A percentile compares a stretch with the other conserved stretches of the same genome.
Conservation (phyloP, 2,888 invertebrate species). For the Cephus spinipes region DNA sequence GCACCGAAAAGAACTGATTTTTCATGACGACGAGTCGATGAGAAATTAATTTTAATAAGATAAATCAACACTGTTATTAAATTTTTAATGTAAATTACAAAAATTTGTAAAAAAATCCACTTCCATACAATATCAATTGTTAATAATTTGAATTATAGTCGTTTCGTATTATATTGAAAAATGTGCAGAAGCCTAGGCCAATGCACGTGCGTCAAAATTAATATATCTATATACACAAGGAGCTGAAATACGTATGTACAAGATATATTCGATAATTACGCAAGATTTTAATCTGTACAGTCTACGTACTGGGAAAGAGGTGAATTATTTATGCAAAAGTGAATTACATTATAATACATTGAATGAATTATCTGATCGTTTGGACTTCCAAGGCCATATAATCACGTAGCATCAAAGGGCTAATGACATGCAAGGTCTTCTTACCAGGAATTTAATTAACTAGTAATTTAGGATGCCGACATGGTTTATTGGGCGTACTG, state of each 20-base stretch:
- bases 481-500: background rate
- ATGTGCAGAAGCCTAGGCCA: background rate
- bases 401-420: background rate
- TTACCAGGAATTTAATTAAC: constrained; percentile 7
- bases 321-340: background rate
- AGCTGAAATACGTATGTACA: no score
- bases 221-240: no score
- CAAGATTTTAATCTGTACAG: no score
- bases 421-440: constrained; percentile 1
- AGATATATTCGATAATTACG: no score
- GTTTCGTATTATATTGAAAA: background rate
- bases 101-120: background rate
- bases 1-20: background rate
- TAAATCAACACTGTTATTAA: background rate
- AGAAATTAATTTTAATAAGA: background rate
- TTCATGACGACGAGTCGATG: background rate
- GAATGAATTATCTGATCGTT: background rate
- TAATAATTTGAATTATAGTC: background rate
- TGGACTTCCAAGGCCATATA: background rate
- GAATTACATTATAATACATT: background rate
- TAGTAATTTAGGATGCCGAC: constrained; percentile 3
- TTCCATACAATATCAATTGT: background rate
- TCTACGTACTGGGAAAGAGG: background rate
- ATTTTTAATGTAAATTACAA: background rate
- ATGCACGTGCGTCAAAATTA: background rate